These are phyloP conservation scores for Ophion costatus DNA, from an alignment of 2,888 invertebrate genomes.

Conservation along the genomic window DNA sequence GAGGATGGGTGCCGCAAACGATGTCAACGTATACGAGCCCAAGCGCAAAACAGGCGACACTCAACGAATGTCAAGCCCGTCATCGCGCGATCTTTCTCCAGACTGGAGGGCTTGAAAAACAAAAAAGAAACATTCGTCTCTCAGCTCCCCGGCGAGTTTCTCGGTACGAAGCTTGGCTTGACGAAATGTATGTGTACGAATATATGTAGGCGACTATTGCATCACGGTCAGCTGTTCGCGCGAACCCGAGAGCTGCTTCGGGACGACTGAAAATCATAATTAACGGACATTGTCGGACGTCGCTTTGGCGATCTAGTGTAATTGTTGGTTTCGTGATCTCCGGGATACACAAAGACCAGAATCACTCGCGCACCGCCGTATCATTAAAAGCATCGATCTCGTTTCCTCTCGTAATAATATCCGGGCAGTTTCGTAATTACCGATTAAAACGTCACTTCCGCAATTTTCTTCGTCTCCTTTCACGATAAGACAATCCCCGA, in stretches of 20 bases:
- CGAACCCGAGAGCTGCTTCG: neutral
- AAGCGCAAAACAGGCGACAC: slow-evolving; percentile 24
- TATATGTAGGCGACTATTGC: neutral
- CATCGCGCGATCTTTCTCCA: slow-evolving; percentile 17
- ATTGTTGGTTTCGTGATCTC: slow-evolving; percentile 37
- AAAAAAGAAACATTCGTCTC: slow-evolving; percentile 48
- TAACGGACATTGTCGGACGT: slow-evolving; percentile 60
- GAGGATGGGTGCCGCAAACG: slow-evolving; percentile 5
- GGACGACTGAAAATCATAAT: slow-evolving; percentile 69
- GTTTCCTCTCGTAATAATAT: slow-evolving; percentile 48
- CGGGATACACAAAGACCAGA: slow-evolving; percentile 45
- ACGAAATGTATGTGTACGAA: slow-evolving; percentile 20
- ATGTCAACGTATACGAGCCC: slow-evolving; percentile 12
- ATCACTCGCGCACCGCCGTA: slow-evolving; percentile 54
- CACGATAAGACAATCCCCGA: neutral
- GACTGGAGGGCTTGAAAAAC: slow-evolving; percentile 8
- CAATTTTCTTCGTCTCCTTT: slow-evolving; percentile 8
- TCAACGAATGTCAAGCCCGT: slow-evolving; percentile 45
- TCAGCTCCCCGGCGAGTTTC: slow-evolving; percentile 52
- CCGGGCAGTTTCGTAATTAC: slow-evolving; percentile 33
- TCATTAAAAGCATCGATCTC: slow-evolving; percentile 67
- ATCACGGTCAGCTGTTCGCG: slow-evolving; percentile 13
- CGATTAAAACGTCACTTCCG: slow-evolving; percentile 63
- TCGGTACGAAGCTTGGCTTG: slow-evolving; percentile 44
- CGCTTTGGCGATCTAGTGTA: neutral